Conservation (phyloP, 2,113 vertebrate genomes). For the Saguinus imperator region DNA sequence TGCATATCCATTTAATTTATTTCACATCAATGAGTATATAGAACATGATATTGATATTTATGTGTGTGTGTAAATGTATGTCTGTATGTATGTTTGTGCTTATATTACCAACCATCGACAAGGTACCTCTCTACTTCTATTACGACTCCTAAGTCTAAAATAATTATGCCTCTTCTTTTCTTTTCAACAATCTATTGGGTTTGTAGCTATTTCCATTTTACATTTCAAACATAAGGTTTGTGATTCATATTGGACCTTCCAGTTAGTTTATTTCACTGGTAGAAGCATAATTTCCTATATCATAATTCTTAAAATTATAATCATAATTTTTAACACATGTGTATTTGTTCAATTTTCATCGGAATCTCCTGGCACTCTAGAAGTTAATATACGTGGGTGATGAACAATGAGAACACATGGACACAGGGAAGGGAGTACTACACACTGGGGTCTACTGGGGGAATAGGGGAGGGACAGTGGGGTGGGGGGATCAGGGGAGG, state of each 20-base stretch:
- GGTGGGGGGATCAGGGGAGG: too few relatives aligned
- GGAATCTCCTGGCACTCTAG: not conserved
- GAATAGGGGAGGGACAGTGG: too few relatives aligned
- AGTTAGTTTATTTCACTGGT: not conserved
- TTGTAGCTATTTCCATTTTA: not conserved
- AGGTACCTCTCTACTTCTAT: not conserved
- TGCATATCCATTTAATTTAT: not conserved
- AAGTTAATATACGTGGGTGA: not conserved
- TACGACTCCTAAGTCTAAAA: not conserved
- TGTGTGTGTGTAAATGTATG: not conserved
- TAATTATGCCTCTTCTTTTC: not conserved
- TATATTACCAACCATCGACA: not conserved
- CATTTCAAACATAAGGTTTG: not conserved
- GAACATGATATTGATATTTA: not conserved
- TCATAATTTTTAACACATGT: not conserved
- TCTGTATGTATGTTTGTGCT: not conserved
- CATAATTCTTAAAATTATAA: not conserved
- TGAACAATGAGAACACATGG: too few relatives aligned
- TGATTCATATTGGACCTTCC: not conserved
- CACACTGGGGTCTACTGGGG: too few relatives aligned
- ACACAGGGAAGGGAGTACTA: too few relatives aligned
- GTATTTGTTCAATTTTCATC: not conserved
- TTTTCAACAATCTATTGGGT: not conserved
- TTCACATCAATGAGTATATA: not conserved
- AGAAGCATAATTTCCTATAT: not conserved